Evolutionary conservation across 2,797 vertebrate genomes (phyloP).

Genomic region (Anomalospiza imberbis): DNA sequence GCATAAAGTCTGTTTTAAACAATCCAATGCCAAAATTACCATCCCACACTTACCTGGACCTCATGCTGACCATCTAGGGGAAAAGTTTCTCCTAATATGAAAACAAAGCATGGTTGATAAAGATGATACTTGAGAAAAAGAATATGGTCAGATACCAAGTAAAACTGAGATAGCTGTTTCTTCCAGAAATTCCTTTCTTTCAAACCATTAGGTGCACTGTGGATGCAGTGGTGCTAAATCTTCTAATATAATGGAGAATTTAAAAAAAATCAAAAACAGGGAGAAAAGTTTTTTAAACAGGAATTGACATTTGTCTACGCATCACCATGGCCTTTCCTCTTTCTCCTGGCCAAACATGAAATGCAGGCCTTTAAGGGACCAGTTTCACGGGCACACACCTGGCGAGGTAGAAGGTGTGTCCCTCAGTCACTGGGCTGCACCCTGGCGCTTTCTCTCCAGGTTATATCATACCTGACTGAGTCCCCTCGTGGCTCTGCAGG

Average conservation of each 20-base stretch:
- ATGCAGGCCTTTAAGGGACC: not conserved
- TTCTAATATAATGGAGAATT: not conserved
- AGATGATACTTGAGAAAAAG: not conserved
- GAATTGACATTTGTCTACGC: not conserved
- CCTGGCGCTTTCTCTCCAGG: rapidly evolving
- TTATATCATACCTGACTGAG: not conserved
- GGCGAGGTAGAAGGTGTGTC: rapidly evolving
- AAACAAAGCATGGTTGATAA: not conserved
- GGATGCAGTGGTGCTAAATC: not conserved
- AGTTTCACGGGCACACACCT: not conserved
- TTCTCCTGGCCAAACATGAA: rapidly evolving
- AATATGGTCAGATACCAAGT: not conserved
- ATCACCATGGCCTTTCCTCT: not conserved
- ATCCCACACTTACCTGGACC: not conserved
- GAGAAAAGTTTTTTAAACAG: not conserved
- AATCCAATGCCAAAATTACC: not conserved
- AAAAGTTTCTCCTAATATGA: not conserved
- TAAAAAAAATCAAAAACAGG: not conserved
- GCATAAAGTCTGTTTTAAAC: not conserved
- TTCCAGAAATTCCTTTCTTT: not conserved
- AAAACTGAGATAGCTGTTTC: not conserved
- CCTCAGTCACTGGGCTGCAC: not conserved
- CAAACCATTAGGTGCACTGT: not conserved
- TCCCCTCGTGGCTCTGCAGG: not conserved
- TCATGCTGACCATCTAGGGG: not conserved